Percentiles rank a stretch among this genome's conserved stretches.
Conservation (phyloP, 2,888 invertebrate species). For the Helleia helle region DNA sequence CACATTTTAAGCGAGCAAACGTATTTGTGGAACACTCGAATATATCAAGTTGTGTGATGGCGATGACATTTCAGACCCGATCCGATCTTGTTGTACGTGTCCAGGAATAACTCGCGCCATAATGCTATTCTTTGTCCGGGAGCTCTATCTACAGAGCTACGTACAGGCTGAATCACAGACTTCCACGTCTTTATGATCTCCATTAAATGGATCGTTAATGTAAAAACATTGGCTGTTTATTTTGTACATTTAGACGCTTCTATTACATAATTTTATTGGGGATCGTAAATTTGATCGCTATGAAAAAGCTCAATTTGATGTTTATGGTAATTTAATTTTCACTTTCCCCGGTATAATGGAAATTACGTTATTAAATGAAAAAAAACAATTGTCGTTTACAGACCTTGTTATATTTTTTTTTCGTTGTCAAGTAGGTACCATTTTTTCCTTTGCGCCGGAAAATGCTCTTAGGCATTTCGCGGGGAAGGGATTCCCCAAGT, state of each 20-base stretch:
- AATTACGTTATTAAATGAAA: too few relatives aligned
- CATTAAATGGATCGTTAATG: conserved; percentile 12
- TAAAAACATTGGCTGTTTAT: conserved; percentile 10
- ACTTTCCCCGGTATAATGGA: too few relatives aligned
- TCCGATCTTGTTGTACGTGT: conserved; percentile 40
- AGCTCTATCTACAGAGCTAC: not conserved
- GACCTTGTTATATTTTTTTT: too few relatives aligned
- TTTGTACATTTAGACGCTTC: conserved; percentile 8
- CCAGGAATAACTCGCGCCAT: conserved; percentile 52
- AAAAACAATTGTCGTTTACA: too few relatives aligned
- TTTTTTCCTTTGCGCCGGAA: too few relatives aligned
- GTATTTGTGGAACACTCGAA: not conserved
- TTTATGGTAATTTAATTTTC: too few relatives aligned
- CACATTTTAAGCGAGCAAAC: too few relatives aligned
- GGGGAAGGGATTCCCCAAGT: too few relatives aligned
- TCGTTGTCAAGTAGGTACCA: too few relatives aligned
- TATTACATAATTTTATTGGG: conserved; percentile 5
- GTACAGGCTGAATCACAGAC: not conserved
- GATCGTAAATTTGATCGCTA: conserved; percentile 1
- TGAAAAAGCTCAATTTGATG: not conserved
- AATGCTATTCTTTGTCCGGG: conserved; percentile 24
- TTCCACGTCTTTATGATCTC: conserved; percentile 12
- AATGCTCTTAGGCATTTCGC: too few relatives aligned
- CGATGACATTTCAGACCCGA: conserved; percentile 10
- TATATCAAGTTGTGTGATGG: not conserved